Conservation (phyloP, 92 coral and sea anemone species). For the Heteractis magnifica region DNA sequence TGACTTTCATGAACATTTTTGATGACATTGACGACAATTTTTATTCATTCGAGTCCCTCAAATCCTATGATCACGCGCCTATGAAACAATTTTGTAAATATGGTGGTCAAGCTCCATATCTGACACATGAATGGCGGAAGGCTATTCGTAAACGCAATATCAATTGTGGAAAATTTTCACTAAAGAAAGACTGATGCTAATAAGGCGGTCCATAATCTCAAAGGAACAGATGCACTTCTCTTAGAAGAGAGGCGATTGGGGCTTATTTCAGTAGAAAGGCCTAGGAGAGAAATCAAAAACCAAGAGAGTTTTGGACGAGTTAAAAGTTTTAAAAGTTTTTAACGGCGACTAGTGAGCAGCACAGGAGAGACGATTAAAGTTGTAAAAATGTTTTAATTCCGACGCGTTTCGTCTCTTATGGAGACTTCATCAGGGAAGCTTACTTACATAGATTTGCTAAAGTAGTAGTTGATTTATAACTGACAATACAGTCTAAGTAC, state of each 20-base stretch:
- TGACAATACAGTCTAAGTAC: too few species aligned
- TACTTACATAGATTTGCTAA: too few species aligned
- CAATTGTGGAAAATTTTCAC: constrained; percentile 41
- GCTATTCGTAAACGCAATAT: constrained; percentile 44
- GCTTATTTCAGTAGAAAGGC: constrained; percentile 8
- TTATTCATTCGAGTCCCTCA: background rate
- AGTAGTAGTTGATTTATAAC: too few species aligned
- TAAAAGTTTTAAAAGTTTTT: too few species aligned
- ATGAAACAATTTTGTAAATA: constrained; percentile 26
- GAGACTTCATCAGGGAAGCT: too few species aligned
- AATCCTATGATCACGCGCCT: constrained; percentile 29
- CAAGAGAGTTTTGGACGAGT: constrained; percentile 3
- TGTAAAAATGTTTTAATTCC: too few species aligned
- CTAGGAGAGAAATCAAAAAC: background rate
- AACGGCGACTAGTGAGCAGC: too few species aligned
- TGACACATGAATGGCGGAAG: constrained; percentile 54
- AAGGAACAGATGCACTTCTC: constrained; percentile 46
- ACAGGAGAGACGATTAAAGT: too few species aligned
- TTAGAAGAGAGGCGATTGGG: constrained; percentile 23
- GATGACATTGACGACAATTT: background rate
- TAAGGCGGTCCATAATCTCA: constrained; percentile 44
- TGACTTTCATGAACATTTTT: constrained; percentile 6
- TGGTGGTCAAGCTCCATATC: constrained; percentile 51
- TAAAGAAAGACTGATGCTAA: constrained; percentile 40
- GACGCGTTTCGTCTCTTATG: too few species aligned